Evolutionary conservation across 2,888 invertebrate species (phyloP), one percentile per base, ranked within the genome.

Genomic region (Drosophila longiperda): DNA sequence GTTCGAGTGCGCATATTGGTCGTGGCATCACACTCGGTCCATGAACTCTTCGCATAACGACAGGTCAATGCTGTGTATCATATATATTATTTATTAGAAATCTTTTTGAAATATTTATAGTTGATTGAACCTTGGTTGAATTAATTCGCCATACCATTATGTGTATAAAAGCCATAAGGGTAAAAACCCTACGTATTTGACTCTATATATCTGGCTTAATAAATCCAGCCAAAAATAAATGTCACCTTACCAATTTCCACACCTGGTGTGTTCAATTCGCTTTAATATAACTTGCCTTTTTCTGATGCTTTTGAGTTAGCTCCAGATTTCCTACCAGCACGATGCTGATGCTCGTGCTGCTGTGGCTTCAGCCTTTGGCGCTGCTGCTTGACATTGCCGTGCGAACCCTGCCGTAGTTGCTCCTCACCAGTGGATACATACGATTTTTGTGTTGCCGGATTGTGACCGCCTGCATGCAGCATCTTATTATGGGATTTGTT

Each of bases 1-100:
- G 96, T 96, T 78, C 98, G 95, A 53, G 96, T 95, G 84, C 97
- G 95, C 91, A 96, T 95, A 93, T 97, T 97, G 67, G 96, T 96
- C 93, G 96, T 96, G 57, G 96, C 92, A 92, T 98, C 97, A 92
- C 98, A 98, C 88, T 97, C 97, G 78, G 97, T 95, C 98, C 98
- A 98, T 55, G 96, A 94, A 76, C 97, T 96, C 92, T 98, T 96
- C 73, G 95, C 94, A 93, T 98, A 98, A 91, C 97, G 96, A 93
- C 98, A 98, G 74, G 96, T 95, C 90, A 96, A 75, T 26, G 84
- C 93, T 93, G 71, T 12, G 45, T 53, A 54, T 33, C 23, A 42
- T 50, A 62, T 26, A 62, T 45, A 49, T 36, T 23, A 33, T 42
- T 52, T 29, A n/a, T 52, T 20, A 23, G 6, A 32, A 1, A 50